phyloP scores from a whole-genome alignment of 2,888 invertebrate genomes.

The Terebella lapidaria region DNA sequence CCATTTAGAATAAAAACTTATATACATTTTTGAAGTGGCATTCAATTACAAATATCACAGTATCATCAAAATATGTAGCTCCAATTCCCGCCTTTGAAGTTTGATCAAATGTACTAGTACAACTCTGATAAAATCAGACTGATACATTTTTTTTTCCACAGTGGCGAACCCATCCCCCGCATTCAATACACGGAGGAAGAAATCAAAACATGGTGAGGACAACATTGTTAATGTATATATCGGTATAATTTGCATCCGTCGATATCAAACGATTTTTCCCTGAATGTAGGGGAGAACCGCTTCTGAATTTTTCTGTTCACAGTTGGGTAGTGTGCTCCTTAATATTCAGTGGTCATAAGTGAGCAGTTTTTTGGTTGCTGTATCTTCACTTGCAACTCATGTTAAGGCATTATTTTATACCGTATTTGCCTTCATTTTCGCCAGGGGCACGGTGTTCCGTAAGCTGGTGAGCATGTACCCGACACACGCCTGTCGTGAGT shows the following conservation, averaged over 20 bases:
- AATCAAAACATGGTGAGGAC: slow-evolving; percentile 69
- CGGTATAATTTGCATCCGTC: not conserved
- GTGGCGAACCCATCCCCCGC: slow-evolving; percentile 82
- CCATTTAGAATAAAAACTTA: too few relatives aligned
- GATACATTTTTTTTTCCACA: slow-evolving; percentile 49
- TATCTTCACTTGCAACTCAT: too few relatives aligned
- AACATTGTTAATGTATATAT: not conserved
- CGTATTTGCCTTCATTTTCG: not conserved
- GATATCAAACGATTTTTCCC: too few relatives aligned
- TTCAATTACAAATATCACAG: slow-evolving; percentile 88
- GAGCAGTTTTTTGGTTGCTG: too few relatives aligned
- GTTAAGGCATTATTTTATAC: too few relatives aligned
- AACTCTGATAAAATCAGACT: not conserved
- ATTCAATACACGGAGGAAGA: slow-evolving; percentile 89
- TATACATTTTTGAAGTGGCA: slow-evolving; percentile 92
- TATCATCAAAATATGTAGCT: too few relatives aligned
- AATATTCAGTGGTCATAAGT: too few relatives aligned
- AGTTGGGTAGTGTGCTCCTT: too few relatives aligned
- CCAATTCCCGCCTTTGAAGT: not conserved
- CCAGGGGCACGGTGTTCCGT: slow-evolving; percentile 74
- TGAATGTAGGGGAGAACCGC: too few relatives aligned
- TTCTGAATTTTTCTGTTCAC: too few relatives aligned
- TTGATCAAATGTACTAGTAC: not conserved
- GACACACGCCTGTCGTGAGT: slow-evolving; percentile 92
- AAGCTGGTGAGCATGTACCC: slow-evolving; percentile 84